A percentile compares a stretch with the other conserved stretches of the same genome.
Conservation (phyloP, 2,797 vertebrate genomes). For the Amphiprion clarkii region DNA sequence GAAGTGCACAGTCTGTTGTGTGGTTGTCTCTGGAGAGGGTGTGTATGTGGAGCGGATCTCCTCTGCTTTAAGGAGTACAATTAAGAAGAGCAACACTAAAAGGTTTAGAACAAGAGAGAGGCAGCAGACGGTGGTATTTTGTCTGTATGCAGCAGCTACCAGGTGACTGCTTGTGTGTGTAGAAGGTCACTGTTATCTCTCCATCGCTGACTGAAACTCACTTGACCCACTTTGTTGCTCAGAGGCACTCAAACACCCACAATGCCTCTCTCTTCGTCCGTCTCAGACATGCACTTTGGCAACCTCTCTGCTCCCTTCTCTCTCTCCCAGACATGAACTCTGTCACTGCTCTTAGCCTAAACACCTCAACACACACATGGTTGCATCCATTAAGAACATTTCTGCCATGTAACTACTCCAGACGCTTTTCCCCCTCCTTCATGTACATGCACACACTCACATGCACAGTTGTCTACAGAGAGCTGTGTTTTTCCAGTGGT, state of each 20-base stretch:
- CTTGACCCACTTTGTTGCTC: conserved; percentile 67
- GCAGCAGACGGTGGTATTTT: conserved; percentile 30
- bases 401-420: conserved; percentile 35
- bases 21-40: conserved; percentile 51
- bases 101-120: conserved; percentile 7
- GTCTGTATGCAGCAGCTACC: conserved; percentile 27
- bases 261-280: neutral
- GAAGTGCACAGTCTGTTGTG: conserved; percentile 49
- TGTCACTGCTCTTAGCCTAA: conserved; percentile 41
- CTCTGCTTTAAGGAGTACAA: conserved; percentile 17
- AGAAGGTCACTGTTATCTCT: conserved; percentile 55
- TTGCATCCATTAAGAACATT: conserved; percentile 57
- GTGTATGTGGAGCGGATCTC: conserved; percentile 40
- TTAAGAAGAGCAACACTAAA: conserved; percentile 30
- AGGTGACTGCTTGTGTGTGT: conserved; percentile 39
- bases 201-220: conserved; percentile 41
- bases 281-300: conserved; percentile 50
- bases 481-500: conserved; percentile 61
- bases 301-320: conserved; percentile 24
- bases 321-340: conserved; percentile 47
- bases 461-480: conserved; percentile 35
- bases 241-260: conserved; percentile 38
- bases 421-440: neutral
- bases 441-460: conserved; percentile 26
- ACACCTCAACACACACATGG: conserved; percentile 53